Evolutionary conservation across 2,113 vertebrate species (phyloP).

Genomic region (Hypomesus transpacificus): DNA sequence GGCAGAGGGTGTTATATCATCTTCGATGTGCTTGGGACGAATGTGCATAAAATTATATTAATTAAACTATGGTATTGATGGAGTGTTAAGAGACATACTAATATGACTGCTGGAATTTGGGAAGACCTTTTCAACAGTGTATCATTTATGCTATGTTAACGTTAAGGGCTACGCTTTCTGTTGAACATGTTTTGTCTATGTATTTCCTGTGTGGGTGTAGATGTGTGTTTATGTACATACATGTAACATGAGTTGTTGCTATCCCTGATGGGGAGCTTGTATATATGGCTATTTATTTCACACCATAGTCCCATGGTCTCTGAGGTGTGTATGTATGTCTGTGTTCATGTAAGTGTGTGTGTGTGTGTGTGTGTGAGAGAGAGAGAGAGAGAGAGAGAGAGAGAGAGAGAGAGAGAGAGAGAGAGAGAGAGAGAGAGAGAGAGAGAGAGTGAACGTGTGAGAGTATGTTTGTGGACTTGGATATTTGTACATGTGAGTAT

Average conservation of each 20-base stretch:
- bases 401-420: too few species aligned
- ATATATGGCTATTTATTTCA: slow-evolving; percentile 67
- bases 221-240: slow-evolving; percentile 32
- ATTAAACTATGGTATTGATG: too few species aligned
- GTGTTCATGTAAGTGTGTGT: slow-evolving; percentile 6
- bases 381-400: too few species aligned
- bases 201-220: slow-evolving; percentile 17
- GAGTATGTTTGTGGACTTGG: slow-evolving; percentile 16
- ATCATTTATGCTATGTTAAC: slow-evolving; percentile 32
- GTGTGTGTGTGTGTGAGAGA: too few species aligned
- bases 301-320: slow-evolving; percentile 20
- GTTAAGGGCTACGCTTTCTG: slow-evolving; percentile 59
- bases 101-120: slow-evolving; percentile 40
- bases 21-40: too few species aligned
- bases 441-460: slow-evolving; percentile 7
- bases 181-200: slow-evolving; percentile 24
- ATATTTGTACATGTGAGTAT: slow-evolving; percentile 15
- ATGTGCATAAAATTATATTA: too few species aligned
- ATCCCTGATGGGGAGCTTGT: slow-evolving; percentile 36
- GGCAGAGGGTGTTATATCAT: too few species aligned
- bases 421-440: too few species aligned
- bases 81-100: too few species aligned
- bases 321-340: slow-evolving; percentile 15
- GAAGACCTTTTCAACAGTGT: slow-evolving; percentile 18
- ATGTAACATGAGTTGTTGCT: slow-evolving; percentile 33